Conservation (phyloP, 35 echinoderm and acorn worm genomes). For the Ptychodera flava region DNA sequence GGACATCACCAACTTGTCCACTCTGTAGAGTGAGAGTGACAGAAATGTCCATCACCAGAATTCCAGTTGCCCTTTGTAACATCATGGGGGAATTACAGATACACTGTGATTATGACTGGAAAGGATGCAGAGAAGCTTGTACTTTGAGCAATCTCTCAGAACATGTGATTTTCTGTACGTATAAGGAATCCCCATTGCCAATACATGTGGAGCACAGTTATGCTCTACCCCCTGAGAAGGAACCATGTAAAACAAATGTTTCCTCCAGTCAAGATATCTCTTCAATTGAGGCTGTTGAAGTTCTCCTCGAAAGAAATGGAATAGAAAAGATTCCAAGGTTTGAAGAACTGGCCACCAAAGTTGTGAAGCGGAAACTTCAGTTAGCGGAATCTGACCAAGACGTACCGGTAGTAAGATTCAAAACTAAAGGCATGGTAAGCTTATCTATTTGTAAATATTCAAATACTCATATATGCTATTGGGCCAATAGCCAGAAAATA, state of each 20-base stretch:
- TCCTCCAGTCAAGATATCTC: too few species aligned
- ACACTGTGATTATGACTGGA: not conserved
- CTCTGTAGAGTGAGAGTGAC: not conserved
- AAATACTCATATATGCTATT: too few species aligned
- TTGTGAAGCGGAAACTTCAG: not conserved
- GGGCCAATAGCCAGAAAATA: too few species aligned
- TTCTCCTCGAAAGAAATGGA: not conserved
- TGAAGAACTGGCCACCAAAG: not conserved
- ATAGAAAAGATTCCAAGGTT: not conserved
- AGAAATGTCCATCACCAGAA: not conserved
- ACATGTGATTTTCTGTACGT: not conserved
- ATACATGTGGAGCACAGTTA: not conserved
- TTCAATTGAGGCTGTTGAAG: not conserved
- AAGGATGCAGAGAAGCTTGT: not conserved
- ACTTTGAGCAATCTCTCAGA: not conserved
- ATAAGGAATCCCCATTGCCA: not conserved
- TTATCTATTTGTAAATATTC: too few species aligned
- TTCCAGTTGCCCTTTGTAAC: not conserved
- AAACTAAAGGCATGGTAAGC: not conserved
- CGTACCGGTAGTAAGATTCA: not conserved
- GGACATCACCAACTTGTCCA: not conserved
- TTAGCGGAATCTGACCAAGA: not conserved
- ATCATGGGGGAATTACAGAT: not conserved
- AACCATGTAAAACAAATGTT: too few species aligned
- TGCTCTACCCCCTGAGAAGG: not conserved